Conservation (phyloP, 2,113 vertebrate species). For the Phoenicopterus ruber region DNA sequence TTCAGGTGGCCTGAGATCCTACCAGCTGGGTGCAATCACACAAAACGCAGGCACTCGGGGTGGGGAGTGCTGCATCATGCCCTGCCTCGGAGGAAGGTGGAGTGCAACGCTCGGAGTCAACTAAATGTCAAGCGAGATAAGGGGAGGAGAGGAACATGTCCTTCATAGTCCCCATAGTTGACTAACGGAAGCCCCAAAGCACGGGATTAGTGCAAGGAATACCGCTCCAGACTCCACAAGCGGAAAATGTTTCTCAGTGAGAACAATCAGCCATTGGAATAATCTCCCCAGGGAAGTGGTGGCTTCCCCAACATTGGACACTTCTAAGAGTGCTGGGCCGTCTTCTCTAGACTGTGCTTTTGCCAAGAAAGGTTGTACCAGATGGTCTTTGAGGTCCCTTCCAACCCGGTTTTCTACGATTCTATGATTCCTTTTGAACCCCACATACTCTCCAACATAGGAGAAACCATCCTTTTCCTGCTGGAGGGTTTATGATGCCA, state of each 20-base stretch:
- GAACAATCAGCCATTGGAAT: too few relatives aligned
- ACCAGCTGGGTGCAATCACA: background rate
- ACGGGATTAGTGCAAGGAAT: background rate
- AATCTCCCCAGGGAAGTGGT: too few relatives aligned
- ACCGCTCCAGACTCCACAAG: background rate
- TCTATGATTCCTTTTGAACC: background rate
- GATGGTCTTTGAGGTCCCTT: too few relatives aligned
- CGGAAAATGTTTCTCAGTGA: too few relatives aligned
- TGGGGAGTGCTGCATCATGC: background rate
- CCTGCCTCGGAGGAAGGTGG: background rate
- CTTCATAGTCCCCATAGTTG: background rate
- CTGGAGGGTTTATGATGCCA: background rate
- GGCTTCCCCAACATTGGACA: too few relatives aligned
- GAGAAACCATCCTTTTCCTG: background rate
- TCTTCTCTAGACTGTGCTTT: too few relatives aligned
- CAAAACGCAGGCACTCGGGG: fast-evolving
- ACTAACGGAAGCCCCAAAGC: background rate
- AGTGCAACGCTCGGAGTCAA: background rate
- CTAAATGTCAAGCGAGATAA: background rate
- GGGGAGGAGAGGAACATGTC: background rate
- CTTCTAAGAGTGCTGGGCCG: too few relatives aligned
- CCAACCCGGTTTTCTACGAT: too few relatives aligned
- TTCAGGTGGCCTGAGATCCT: fast-evolving
- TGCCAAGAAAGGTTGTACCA: too few relatives aligned
- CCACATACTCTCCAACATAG: too few relatives aligned